phyloP scores from a whole-genome alignment of 2,888 invertebrate genomes.

The Monochamus alternatus region DNA sequence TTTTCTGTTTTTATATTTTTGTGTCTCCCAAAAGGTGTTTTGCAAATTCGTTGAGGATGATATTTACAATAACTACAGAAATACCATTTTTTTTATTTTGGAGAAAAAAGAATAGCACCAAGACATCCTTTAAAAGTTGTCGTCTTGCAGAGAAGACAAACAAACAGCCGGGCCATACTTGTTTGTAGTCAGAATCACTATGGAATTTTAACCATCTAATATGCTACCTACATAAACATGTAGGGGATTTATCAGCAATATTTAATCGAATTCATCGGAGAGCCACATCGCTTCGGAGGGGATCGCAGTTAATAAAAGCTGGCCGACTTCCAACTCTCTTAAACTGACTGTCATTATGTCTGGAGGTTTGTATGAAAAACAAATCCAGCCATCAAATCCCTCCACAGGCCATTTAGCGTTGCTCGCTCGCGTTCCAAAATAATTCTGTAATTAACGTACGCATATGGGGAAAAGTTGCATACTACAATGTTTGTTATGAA shows the following conservation, averaged over 20 bases:
- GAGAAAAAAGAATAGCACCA: not conserved
- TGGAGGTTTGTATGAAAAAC: constrained; percentile 49
- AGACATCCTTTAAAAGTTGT: constrained; percentile 20
- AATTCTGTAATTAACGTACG: constrained; percentile 24
- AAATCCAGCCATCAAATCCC: constrained; percentile 47
- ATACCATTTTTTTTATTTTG: too few relatives aligned
- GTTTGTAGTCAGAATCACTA: constrained; percentile 6
- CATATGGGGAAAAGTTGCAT: not conserved
- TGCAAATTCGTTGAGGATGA: too few relatives aligned
- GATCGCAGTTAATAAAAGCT: constrained; percentile 50
- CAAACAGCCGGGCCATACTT: constrained; percentile 20
- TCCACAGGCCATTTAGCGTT: constrained; percentile 15
- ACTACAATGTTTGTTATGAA: not conserved
- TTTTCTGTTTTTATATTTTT: too few relatives aligned
- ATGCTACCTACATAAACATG: constrained; percentile 34
- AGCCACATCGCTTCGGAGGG: constrained; percentile 43
- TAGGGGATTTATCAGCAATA: constrained; percentile 29
- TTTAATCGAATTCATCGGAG: constrained; percentile 45
- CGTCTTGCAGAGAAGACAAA: constrained; percentile 19
- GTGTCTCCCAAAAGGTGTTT: too few relatives aligned
- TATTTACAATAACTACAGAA: too few relatives aligned
- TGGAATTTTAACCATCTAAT: constrained; percentile 28
- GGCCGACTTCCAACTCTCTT: constrained; percentile 47
- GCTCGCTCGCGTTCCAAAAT: constrained; percentile 21
- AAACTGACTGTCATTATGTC: constrained; percentile 49